Base-by-base conservation (phyloP, 2,888 invertebrate genomes). In the Gymnocheta viridis region DNA sequence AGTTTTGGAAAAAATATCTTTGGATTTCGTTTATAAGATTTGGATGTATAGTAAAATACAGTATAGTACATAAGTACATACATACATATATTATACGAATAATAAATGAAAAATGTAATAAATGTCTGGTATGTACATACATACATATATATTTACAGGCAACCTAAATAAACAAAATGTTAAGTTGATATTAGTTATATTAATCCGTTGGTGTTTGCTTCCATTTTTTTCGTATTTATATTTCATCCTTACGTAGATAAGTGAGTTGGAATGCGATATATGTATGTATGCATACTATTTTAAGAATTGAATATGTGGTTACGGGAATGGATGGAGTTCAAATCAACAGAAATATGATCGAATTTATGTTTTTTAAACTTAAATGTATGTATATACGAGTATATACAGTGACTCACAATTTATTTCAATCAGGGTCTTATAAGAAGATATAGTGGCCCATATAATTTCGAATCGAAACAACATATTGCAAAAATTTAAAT, bases 141-240 rank as follows among this genome's bases (percentile, higher is more conserved):
- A n/a, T n/a, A n/a, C n/a, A 29, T 56, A 14, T 19, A 17, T 60
- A 60, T 44, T 47, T 60, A 19, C 58, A 56, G 66, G 54, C 29
- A 78, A 81, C 77, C 81, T 81, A 84, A 81, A 58, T 81, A 81
- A 84, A 84, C 69, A 81, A 69, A 81, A 69, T 80, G 60, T 73
- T 47, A n/a, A 77, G 67, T 78, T 73, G 41, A 81, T 81, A 78
- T 78, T 77, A 73, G 47, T 81, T 51, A 73, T 73, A 74, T 78
- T 84, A 84, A 81, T 84, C 77, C 73, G 78, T 81, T 78, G 62
- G 62, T 44, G 51, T 58, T 67, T 81, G 54, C 32, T 74, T 60
- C 41, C 24, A 19, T 70, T 51, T 27, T 35, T 66, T 60, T 38
- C 22, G 27, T 22, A n/a, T 54, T 44, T 56, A n/a, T 51, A 44